Base-by-base conservation (phyloP, 2,113 vertebrate genomes). In the Taxidea taxus region DNA sequence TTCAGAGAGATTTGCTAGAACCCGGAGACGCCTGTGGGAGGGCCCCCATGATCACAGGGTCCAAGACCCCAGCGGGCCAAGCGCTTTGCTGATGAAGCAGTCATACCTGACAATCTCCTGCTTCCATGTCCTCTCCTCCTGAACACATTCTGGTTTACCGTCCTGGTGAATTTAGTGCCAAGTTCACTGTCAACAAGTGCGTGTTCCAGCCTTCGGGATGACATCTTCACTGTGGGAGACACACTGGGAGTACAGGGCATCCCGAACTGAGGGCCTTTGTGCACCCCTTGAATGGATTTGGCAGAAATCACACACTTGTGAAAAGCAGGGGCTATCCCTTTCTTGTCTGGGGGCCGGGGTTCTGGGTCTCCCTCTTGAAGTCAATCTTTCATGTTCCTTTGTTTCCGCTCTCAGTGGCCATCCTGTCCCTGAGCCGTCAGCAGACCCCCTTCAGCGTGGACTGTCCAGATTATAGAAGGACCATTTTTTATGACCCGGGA, bases 1-100 rank as follows among this genome's bases (percentile, higher is more conserved):
- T 96, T 95, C 92, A 92, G 64, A 93, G 54, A 90, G 85, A 56
- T 93, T 96, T 97, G 94, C 83, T 97, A 0, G 93, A 51, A 84
- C 9, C 81, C 72, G 90, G 94, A 95, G 91, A 97, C 88, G 51
- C 27, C 39, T 4, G 0, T 27, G 86, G 72, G 49, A 97, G 93
- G 49, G 89, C 27, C 44, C 96, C 25, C 80, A 0, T 0, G 56
- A 97, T 80, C 23, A 91, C 68, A 54, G 86, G 21, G 94, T 95
- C 91, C 37, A 93, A 97, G 81, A 86, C 83, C 75, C 91, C 11
- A 1, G 72, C 85, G 92, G 96, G 96, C 87, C 90, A 37, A 16
- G 42, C 2, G 92, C 80, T 37, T 39, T 97, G 47, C 91, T 66
- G 92, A 37, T 25, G 37, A 13, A 15, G 37, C 56, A 27, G 54